Conservation (phyloP, 2,888 invertebrate genomes). For the Heliothis peltigera region DNA sequence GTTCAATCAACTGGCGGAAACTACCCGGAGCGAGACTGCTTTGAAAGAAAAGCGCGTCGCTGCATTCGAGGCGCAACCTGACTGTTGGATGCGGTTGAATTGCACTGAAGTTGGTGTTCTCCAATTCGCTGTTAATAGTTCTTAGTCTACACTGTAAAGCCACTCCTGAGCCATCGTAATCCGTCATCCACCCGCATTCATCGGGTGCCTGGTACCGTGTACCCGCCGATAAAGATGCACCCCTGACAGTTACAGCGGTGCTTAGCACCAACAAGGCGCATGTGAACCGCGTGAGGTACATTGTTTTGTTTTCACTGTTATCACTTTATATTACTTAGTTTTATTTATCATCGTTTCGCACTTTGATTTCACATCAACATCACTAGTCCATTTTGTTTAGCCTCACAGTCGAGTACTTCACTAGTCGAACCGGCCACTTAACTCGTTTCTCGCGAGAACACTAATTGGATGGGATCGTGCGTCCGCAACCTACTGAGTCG, state of each 20-base stretch:
- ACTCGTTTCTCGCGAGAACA: conserved; percentile 88
- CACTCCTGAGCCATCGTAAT: conserved; percentile 91
- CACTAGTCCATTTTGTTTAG: conserved; percentile 80
- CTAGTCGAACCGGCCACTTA: conserved; percentile 87
- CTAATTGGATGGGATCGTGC: conserved; percentile 88
- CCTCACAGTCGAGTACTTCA: conserved; percentile 77
- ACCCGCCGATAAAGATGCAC: conserved; percentile 87
- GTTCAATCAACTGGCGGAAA: conserved; percentile 93
- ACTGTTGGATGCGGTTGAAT: conserved; percentile 95
- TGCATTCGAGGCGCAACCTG: conserved; percentile 93
- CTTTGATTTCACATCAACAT: conserved; percentile 80
- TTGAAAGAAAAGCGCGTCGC: conserved; percentile 94
- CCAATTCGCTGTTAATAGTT: conserved; percentile 95
- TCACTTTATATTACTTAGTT: conserved; percentile 86
- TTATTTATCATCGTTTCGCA: conserved; percentile 79
- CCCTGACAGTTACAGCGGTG: conserved; percentile 80
- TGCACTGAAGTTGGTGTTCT: conserved; percentile 95
- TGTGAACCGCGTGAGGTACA: conserved; percentile 83
- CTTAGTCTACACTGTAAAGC: conserved; percentile 93
- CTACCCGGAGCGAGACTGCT: conserved; percentile 94
- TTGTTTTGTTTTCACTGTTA: conserved; percentile 80
- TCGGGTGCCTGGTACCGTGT: conserved; percentile 94
- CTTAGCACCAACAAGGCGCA: conserved; percentile 83
- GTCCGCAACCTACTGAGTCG: conserved; percentile 72
- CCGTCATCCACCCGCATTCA: conserved; percentile 94